Evolutionary conservation across 2,888 invertebrate genomes (phyloP).

Genomic region (Oxyscelio sp.): DNA sequence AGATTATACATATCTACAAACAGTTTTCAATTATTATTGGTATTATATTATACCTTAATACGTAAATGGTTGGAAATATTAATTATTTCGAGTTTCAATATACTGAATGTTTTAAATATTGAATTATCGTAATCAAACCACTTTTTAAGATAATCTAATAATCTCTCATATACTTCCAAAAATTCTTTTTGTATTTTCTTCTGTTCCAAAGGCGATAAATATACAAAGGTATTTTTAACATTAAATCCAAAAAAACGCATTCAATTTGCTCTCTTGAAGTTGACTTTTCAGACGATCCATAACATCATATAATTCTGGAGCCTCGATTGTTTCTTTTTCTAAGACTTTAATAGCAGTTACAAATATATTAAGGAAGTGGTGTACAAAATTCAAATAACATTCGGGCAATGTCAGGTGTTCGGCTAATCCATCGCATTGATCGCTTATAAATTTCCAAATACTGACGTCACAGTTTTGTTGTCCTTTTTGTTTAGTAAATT

Average conservation of each 20-base stretch:
- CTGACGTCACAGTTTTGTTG: constrained; percentile 37
- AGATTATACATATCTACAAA: too few species aligned
- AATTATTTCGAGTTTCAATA: constrained; percentile 20
- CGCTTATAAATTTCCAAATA: constrained; percentile 44
- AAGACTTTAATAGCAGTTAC: constrained; percentile 9
- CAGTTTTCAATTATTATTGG: too few species aligned
- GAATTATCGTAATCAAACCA: constrained; percentile 20
- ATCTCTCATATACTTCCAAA: constrained; percentile 12
- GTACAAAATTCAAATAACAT: constrained; percentile 28
- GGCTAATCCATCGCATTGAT: constrained; percentile 35
- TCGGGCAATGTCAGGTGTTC: constrained; percentile 36
- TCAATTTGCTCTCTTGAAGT: constrained; percentile 10
- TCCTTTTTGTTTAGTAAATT: background rate
- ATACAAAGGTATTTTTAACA: constrained; percentile 24
- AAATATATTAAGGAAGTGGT: constrained; percentile 28
- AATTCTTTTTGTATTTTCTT: constrained; percentile 28
- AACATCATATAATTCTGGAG: constrained; percentile 21
- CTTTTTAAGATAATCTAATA: constrained; percentile 13
- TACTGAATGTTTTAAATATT: constrained; percentile 9
- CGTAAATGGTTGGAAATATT: constrained; percentile 7
- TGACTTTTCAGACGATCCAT: constrained; percentile 9
- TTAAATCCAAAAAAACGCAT: constrained; percentile 26
- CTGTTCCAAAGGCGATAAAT: constrained; percentile 12
- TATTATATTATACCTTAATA: constrained; percentile 4
- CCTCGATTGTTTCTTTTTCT: constrained; percentile 3